These are phyloP conservation scores for Tortricodes alternella DNA, from an alignment of 2,888 invertebrate species.

Conservation along the genomic window DNA sequence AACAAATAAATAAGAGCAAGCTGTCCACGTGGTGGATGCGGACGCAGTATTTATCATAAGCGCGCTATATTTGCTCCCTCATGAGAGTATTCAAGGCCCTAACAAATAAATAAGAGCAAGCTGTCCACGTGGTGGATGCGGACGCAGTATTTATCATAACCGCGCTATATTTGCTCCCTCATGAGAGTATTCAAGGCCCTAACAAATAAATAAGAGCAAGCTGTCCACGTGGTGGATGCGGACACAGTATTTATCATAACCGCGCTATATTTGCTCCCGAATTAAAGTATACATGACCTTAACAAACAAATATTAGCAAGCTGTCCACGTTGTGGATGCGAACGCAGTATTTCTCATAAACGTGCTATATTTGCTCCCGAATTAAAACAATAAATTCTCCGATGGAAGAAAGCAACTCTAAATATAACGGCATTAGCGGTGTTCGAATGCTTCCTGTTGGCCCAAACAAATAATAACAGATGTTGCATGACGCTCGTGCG, in stretches of 20 bases:
- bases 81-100: too few species aligned
- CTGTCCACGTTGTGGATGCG: constrained; percentile 7
- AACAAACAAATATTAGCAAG: not conserved
- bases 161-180: too few species aligned
- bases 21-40: constrained; percentile 6
- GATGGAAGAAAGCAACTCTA: constrained; percentile 27
- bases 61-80: too few species aligned
- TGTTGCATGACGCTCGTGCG: not conserved
- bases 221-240: constrained; percentile 8
- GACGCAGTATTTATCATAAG: constrained; percentile 6
- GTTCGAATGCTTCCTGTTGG: constrained; percentile 18
- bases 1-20: not conserved
- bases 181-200: too few species aligned
- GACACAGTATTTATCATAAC: constrained; percentile 22
- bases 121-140: constrained; percentile 6
- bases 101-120: not conserved
- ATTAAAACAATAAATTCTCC: constrained; percentile 27
- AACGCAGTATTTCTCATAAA: constrained; percentile 21
- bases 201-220: not conserved
- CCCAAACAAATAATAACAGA: constrained; percentile 10
- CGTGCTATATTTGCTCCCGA: constrained; percentile 14
- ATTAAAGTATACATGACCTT: too few species aligned
- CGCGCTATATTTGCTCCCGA: constrained; percentile 15
- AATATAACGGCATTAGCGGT: constrained; percentile 24
- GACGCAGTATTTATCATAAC: constrained; percentile 6